Percentiles rank a stretch among this genome's conserved stretches.
Evolutionary conservation across 2,888 invertebrate genomes (phyloP).

Genomic region (Operophtera brumata): DNA sequence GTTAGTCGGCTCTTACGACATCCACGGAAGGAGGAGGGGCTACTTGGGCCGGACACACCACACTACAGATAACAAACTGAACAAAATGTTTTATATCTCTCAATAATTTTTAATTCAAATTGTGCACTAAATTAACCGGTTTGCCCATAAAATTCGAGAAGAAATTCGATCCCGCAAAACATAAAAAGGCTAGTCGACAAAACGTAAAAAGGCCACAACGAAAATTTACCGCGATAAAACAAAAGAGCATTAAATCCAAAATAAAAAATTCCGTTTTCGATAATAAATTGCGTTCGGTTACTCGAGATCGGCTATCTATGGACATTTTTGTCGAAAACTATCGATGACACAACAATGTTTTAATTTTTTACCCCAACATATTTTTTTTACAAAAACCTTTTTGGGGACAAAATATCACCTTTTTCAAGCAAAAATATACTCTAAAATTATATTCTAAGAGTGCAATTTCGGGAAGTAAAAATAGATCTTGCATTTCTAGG

Average conservation of each 20-base stretch:
- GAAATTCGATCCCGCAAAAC: conserved; percentile 29
- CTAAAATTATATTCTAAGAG: conserved; percentile 6
- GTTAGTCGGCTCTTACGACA: too few relatives aligned
- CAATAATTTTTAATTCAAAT: conserved; percentile 22
- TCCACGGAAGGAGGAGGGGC: too few relatives aligned
- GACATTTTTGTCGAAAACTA: conserved; percentile 35
- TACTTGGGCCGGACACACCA: too few relatives aligned
- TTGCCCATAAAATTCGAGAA: conserved; percentile 25
- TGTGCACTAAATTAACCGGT: conserved; percentile 21
- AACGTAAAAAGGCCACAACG: conserved; percentile 4
- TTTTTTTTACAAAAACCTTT: conserved; percentile 12
- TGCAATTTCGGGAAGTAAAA: conserved; percentile 1
- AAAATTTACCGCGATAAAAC: conserved; percentile 34
- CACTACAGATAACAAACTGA: too few relatives aligned
- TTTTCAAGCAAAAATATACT: conserved; percentile 20
- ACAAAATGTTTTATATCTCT: not conserved
- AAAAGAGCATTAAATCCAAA: conserved; percentile 33
- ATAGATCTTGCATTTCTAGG: conserved; percentile 13
- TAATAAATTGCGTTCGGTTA: conserved; percentile 32
- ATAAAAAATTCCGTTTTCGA: conserved; percentile 29
- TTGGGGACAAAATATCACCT: conserved; percentile 7
- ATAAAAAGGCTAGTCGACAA: conserved; percentile 27
- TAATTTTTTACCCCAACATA: conserved; percentile 17
- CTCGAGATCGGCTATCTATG: conserved; percentile 33
- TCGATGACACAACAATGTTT: conserved; percentile 28